Conservation (phyloP, 30 jellyfish, hydroid and myxozoan species). For the Aurelia sp. region DNA sequence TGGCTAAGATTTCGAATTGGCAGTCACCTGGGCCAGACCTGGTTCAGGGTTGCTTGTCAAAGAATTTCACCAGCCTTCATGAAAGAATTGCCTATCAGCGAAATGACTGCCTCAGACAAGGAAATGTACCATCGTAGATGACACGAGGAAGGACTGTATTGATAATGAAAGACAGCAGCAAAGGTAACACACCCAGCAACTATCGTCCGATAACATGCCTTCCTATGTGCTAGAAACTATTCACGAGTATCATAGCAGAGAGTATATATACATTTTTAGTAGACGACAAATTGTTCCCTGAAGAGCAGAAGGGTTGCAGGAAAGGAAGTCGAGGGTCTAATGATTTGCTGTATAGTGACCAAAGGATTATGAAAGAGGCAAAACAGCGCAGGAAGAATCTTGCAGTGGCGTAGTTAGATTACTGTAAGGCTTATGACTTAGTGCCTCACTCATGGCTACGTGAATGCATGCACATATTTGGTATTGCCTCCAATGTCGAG, state of each 20-base stretch:
- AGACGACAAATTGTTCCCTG: constrained; percentile 14
- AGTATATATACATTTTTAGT: constrained; percentile 5
- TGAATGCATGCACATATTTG: too few relatives aligned
- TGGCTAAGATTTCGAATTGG: constrained; percentile 34
- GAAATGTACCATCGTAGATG: constrained; percentile 35
- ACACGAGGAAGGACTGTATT: constrained; percentile 40
- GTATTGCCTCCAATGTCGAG: too few relatives aligned
- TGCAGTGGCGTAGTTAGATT: too few relatives aligned
- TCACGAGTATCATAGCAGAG: constrained; percentile 38
- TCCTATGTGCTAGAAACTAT: constrained; percentile 17
- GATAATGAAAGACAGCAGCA: not conserved
- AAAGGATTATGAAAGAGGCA: too few relatives aligned
- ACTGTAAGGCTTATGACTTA: too few relatives aligned
- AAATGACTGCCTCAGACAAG: constrained; percentile 42
- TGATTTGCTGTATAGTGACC: too few relatives aligned
- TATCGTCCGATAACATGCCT: constrained; percentile 18
- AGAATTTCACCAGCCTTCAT: too few relatives aligned
- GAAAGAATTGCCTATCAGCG: constrained; percentile 28
- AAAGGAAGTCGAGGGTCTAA: constrained; percentile 44
- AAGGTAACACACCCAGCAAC: constrained; percentile 36
- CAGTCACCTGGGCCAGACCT: too few relatives aligned
- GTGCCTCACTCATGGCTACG: too few relatives aligned
- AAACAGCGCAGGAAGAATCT: too few relatives aligned
- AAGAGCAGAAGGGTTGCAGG: constrained; percentile 52
- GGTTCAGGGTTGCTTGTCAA: too few relatives aligned